Conservation (phyloP, 2,113 vertebrate species). For the Ifrita kowaldi region DNA sequence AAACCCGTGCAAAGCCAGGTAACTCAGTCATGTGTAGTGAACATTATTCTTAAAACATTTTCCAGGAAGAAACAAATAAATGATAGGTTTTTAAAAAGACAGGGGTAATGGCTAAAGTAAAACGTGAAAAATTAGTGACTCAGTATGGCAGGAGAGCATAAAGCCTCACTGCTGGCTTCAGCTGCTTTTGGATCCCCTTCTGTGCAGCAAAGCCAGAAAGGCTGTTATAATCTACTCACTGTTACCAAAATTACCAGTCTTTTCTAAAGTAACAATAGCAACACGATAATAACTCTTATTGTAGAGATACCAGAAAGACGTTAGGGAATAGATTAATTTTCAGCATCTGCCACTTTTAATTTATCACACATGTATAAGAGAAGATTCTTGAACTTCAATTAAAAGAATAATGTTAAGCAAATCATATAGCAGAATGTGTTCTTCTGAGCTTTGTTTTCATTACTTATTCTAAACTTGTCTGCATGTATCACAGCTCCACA, state of each 20-base stretch:
- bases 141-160: background rate
- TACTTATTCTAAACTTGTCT: background rate
- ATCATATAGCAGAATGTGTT: background rate
- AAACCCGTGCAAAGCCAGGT: background rate
- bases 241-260: constrained; percentile 25
- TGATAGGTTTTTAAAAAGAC: background rate
- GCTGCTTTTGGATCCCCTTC: background rate
- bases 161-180: background rate
- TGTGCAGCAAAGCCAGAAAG: background rate
- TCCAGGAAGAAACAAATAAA: background rate
- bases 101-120: background rate
- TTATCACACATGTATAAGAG: background rate
- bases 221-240: constrained; percentile 37
- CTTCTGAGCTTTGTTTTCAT: background rate
- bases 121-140: background rate
- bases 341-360: background rate
- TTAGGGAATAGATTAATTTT: background rate
- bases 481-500: background rate
- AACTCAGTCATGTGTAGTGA: background rate
- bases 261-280: constrained; percentile 22
- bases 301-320: background rate
- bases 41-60: background rate
- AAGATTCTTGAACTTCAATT: background rate
- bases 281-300: background rate
- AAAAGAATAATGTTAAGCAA: background rate